Evolutionary conservation across 1,140 invertebrate genomes (phyloP).

Genomic region (Panagrolaimus sp.): DNA sequence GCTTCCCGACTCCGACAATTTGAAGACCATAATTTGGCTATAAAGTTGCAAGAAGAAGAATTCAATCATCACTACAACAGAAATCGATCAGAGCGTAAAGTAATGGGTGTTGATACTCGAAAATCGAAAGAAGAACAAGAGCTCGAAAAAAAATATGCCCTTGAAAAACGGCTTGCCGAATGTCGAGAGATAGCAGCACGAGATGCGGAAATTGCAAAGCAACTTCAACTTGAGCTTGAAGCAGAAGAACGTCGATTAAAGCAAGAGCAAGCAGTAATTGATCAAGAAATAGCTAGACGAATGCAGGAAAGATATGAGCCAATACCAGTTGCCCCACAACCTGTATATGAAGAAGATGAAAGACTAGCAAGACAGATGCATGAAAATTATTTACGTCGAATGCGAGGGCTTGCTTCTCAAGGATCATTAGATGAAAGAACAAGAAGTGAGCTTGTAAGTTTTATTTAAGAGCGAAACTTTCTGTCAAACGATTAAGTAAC

Average conservation of each 20-base stretch:
- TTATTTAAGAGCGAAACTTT: not conserved
- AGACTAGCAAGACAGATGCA: not conserved
- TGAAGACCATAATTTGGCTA: constrained; percentile 13
- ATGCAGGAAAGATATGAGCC: not conserved
- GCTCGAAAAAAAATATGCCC: not conserved
- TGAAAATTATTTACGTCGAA: constrained; percentile 3
- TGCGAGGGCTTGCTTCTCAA: not conserved
- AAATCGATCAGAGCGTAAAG: constrained; percentile 7
- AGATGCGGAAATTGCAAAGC: constrained; percentile 14
- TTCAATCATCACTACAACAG: constrained; percentile 14
- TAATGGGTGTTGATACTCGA: constrained; percentile 9
- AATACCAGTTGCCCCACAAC: not conserved
- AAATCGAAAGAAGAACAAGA: constrained; percentile 14
- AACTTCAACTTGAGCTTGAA: constrained; percentile 2
- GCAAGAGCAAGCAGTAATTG: not conserved
- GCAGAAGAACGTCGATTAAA: constrained; percentile 2
- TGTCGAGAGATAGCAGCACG: not conserved
- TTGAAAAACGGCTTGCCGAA: not conserved
- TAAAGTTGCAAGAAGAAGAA: constrained; percentile 19
- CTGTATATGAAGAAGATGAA: not conserved
- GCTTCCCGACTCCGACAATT: constrained; percentile 11
- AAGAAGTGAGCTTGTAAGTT: not conserved
- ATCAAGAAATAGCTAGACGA: constrained; percentile 8
- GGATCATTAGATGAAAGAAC: not conserved
- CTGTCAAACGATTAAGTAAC: too few species aligned